phyloP scores from a whole-genome alignment of 2,113 vertebrate species.

The Phasianus colchicus region DNA sequence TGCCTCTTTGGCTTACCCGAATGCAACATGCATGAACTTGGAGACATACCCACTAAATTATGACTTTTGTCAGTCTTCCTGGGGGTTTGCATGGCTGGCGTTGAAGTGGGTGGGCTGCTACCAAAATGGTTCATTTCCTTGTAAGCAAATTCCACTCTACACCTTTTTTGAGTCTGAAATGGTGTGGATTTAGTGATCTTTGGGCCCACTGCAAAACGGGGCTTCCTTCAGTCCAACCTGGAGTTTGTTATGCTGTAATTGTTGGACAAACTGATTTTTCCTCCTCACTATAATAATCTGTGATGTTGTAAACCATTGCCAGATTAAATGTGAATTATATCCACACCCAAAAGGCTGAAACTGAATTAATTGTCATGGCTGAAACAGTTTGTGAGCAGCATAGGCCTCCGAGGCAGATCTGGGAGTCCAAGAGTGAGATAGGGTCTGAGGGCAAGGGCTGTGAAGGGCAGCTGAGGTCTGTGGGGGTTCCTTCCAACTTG shows the following conservation, averaged over 20 bases:
- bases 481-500: neutral
- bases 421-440: neutral
- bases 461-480: too few relatives aligned
- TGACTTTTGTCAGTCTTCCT: neutral
- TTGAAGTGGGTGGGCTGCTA: neutral
- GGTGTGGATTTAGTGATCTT: neutral
- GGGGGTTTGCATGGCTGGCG: neutral
- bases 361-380: fast-evolving
- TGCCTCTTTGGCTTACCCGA: neutral
- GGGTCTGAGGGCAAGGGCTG: neutral
- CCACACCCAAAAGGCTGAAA: neutral
- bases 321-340: conserved; percentile 31
- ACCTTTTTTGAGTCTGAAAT: neutral
- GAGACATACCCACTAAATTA: neutral
- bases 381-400: neutral
- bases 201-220: neutral
- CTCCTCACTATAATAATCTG: neutral
- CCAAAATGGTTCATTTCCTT: neutral
- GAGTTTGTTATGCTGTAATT: neutral
- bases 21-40: neutral
- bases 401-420: neutral
- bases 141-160: neutral
- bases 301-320: neutral
- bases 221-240: neutral
- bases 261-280: neutral